phyloP scores from a whole-genome alignment of 1,140 invertebrate species.

The roundworm (Caenorhabditis elegans) region WBcel235 BX284606.5:12970501-12971000 shows the following conservation, averaged over 20 bases:
- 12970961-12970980: slow-evolving; percentile 70
- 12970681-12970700: slow-evolving; percentile 63
- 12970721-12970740: slow-evolving; percentile 58
- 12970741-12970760: slow-evolving; percentile 38
- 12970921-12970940: slow-evolving; percentile 80
- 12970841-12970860: slow-evolving; percentile 59
- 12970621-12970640: no score
- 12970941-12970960: slow-evolving; percentile 71
- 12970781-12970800: neutral
- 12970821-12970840: neutral
- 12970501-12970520: no score
- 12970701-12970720: slow-evolving; percentile 56
- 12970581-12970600: no score
- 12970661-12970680: slow-evolving; percentile 70
- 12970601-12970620: no score
- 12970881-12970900: slow-evolving; percentile 74
- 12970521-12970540: no score
- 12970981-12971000: slow-evolving; percentile 43
- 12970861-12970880: slow-evolving; percentile 85
- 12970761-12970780: slow-evolving; percentile 30
- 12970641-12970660: no score
- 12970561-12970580: no score
- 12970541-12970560: no score
- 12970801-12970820: neutral
- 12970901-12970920: slow-evolving; percentile 64